Evolutionary conservation across 1,140 invertebrate genomes (phyloP).

Genomic region (Bombus consobrinus): DNA sequence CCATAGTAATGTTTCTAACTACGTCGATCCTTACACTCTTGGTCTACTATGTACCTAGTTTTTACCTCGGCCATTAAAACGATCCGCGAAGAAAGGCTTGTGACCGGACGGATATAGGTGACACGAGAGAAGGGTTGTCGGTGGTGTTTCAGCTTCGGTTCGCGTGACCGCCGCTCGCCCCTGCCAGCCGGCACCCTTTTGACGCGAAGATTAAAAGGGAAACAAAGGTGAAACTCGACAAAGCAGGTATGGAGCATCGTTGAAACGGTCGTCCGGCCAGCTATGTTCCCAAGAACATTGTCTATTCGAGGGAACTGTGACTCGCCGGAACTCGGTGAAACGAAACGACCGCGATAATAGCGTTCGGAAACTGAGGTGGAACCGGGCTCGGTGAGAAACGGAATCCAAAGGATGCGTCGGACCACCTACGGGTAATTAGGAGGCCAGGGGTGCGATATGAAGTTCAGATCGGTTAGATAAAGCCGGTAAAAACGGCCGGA

Average conservation of each 20-base stretch:
- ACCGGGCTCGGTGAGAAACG: background rate
- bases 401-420: background rate
- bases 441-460: background rate
- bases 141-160: conserved; percentile 25
- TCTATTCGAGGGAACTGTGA: background rate
- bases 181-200: conserved; percentile 1
- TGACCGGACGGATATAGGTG: background rate
- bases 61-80: conserved; percentile 63
- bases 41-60: background rate
- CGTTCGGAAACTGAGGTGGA: background rate
- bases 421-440: conserved; percentile 20
- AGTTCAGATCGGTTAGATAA: conserved; percentile 13
- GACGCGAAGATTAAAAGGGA: conserved; percentile 49
- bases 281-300: background rate
- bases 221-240: conserved; percentile 23
- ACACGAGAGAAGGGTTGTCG: conserved; percentile 15
- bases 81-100: conserved; percentile 38
- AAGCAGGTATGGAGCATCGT: conserved; percentile 11
- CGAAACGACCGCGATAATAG: conserved; percentile 35
- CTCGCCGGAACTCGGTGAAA: conserved; percentile 7
- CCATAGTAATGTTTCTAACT: too few relatives aligned
- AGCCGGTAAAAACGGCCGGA: conserved; percentile 4
- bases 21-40: too few relatives aligned
- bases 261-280: background rate
- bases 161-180: conserved; percentile 42